phyloP scores from a whole-genome alignment of 2,797 vertebrate genomes.

The Gymnothorax reevesii region DNA sequence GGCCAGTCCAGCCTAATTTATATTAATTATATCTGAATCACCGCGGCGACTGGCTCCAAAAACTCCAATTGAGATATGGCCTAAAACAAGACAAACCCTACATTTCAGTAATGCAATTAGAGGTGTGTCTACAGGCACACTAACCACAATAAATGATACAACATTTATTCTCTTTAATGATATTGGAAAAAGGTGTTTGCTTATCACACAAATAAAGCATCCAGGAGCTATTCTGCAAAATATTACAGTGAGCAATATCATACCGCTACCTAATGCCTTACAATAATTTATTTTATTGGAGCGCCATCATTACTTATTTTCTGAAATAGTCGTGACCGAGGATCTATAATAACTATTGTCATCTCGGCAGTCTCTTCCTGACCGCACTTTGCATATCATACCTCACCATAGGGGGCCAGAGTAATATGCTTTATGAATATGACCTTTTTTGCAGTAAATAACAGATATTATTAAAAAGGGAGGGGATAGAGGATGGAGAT shows the following conservation, averaged over 20 bases:
- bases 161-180: slow-evolving; percentile 58
- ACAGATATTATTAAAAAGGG: not conserved
- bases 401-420: not conserved
- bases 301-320: not conserved
- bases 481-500: not conserved
- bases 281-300: slow-evolving; percentile 6
- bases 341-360: not conserved
- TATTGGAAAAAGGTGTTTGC: slow-evolving; percentile 64
- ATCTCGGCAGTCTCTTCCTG: not conserved
- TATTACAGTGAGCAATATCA: slow-evolving; percentile 1
- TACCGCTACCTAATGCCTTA: not conserved
- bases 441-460: not conserved
- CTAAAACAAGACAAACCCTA: slow-evolving; percentile 58
- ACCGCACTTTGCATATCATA: not conserved
- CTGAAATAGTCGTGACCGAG: slow-evolving; percentile 2
- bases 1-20: slow-evolving; percentile 56
- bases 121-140: slow-evolving; percentile 47
- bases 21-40: slow-evolving; percentile 62
- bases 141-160: slow-evolving; percentile 56
- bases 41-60: slow-evolving; percentile 57
- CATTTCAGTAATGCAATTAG: slow-evolving; percentile 57
- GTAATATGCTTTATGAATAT: not conserved
- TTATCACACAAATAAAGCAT: slow-evolving; percentile 43
- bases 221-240: slow-evolving; percentile 9
- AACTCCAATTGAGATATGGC: slow-evolving; percentile 61